Evolutionary conservation across 2,113 vertebrate genomes (phyloP).

Genomic region (Bos taurus): ARS-UCD2.0 NC_037356.1:42129001-42129500

Average conservation of each 20-base stretch:
- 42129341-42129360: not conserved
- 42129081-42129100: not conserved
- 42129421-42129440: not conserved
- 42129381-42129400: not conserved
- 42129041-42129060: not conserved
- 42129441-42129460: not conserved
- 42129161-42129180: not conserved
- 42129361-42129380: fast-evolving
- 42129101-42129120: not conserved
- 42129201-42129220: not conserved
- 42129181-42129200: not conserved
- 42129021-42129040: not conserved
- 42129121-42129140: not conserved
- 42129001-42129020: not conserved
- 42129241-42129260: not conserved
- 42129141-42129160: not conserved
- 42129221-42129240: not conserved
- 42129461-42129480: not conserved
- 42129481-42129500: not conserved
- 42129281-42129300: too few species aligned
- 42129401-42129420: not conserved
- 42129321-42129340: not conserved
- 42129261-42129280: not conserved
- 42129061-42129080: not conserved
- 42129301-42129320: not conserved